Evolutionary conservation across 2,113 vertebrate genomes (phyloP).

Genomic region (Ahaetulla prasina): DNA sequence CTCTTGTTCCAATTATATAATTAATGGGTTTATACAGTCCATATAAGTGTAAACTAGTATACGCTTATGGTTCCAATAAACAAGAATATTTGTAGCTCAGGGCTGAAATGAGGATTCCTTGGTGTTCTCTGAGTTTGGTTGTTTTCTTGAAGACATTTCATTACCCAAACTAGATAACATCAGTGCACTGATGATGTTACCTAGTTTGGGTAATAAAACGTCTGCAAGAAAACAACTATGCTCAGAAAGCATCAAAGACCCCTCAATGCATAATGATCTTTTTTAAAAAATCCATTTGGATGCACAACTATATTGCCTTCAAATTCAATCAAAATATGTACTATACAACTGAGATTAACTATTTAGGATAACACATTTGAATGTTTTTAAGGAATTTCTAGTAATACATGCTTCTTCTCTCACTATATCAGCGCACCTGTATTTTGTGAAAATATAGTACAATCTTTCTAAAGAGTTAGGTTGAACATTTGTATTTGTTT

Average conservation of each 20-base stretch:
- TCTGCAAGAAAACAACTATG: background rate
- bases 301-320: background rate
- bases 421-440: background rate
- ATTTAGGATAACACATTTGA: background rate
- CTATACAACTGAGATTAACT: background rate
- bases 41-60: background rate
- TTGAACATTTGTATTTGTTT: slow-evolving; percentile 1
- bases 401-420: background rate
- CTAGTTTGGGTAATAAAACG: background rate
- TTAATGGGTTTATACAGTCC: background rate
- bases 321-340: background rate
- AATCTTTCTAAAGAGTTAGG: slow-evolving; percentile 21
- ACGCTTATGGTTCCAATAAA: background rate
- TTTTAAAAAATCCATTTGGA: background rate
- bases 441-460: slow-evolving; percentile 6
- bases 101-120: background rate
- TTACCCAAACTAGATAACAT: background rate
- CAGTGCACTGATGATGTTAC: background rate
- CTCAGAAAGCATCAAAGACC: background rate
- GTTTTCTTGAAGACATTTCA: background rate
- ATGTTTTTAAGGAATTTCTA: background rate
- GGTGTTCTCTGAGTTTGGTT: background rate
- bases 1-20: background rate
- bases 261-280: background rate
- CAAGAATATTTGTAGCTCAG: background rate